Percentiles rank a stretch among this genome's conserved stretches.
Conservation (phyloP, 2,113 vertebrate genomes). For the Mugil cephalus region DNA sequence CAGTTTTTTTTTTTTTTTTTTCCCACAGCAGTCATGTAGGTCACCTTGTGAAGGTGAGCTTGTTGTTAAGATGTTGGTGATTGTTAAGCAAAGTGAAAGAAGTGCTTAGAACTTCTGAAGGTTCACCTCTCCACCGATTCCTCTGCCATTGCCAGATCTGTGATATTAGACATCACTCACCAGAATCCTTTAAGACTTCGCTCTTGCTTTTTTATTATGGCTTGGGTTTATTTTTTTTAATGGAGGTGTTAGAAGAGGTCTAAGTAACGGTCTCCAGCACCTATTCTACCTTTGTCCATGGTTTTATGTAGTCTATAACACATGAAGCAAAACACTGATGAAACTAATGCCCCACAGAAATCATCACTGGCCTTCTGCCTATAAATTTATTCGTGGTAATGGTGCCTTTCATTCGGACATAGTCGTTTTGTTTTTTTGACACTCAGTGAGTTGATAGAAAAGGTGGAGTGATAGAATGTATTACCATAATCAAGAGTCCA, state of each 20-base stretch:
- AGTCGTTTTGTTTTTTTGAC: background rate
- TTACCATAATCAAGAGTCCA: too few species aligned
- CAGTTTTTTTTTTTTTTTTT: too few species aligned
- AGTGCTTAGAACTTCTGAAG: too few species aligned
- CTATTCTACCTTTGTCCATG: background rate
- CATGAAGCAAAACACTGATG: background rate
- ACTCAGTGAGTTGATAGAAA: too few species aligned
- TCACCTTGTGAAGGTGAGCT: too few species aligned
- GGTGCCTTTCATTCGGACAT: background rate
- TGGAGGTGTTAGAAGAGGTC: background rate
- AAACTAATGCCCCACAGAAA: background rate
- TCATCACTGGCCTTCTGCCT: background rate
- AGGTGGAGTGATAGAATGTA: too few species aligned
- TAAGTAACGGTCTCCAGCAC: background rate
- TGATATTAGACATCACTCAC: too few species aligned
- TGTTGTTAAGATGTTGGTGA: too few species aligned
- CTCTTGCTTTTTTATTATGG: background rate
- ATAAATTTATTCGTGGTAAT: conserved; percentile 12
- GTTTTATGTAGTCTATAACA: background rate
- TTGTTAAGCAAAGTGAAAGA: too few species aligned
- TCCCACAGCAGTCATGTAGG: too few species aligned
- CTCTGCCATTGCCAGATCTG: background rate
- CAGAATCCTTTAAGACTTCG: background rate
- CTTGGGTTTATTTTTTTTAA: background rate
- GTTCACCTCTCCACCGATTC: background rate